Evolutionary conservation across 1,140 invertebrate genomes (phyloP).

Genomic region (Monochamus saltuarius): DNA sequence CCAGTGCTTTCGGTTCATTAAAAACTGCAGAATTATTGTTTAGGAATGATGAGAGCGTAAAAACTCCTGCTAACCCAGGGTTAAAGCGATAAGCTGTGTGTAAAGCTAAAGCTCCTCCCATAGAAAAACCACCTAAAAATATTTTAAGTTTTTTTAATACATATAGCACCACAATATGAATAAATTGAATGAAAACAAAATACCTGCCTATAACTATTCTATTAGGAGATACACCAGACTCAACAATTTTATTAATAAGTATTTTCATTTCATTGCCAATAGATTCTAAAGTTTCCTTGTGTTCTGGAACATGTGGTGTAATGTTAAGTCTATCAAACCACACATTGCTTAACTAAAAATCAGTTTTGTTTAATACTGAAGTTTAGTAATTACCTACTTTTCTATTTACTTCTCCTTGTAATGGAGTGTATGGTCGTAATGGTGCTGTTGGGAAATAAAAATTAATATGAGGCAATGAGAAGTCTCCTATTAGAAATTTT

Average conservation of each 20-base stretch:
- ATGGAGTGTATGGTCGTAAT: conserved; percentile 64
- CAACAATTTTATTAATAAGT: conserved; percentile 64
- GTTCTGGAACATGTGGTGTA: conserved; percentile 60
- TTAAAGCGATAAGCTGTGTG: conserved; percentile 66
- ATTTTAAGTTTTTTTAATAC: neutral
- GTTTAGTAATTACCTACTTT: conserved; percentile 3
- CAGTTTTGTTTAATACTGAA: neutral
- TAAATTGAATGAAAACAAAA: conserved; percentile 6
- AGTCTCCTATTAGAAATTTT: conserved; percentile 59
- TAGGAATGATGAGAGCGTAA: conserved; percentile 71
- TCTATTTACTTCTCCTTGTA: conserved; percentile 57
- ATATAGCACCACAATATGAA: neutral
- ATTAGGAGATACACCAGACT: conserved; percentile 61
- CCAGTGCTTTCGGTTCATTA: conserved; percentile 32
- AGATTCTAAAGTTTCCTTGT: conserved; percentile 58
- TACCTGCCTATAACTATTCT: conserved; percentile 65
- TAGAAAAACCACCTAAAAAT: conserved; percentile 69
- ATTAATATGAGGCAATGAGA: conserved; percentile 66
- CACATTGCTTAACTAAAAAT: conserved; percentile 59
- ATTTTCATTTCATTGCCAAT: conserved; percentile 60
- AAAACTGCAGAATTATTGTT: conserved; percentile 68
- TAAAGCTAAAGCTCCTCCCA: conserved; percentile 71
- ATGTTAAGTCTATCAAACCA: conserved; percentile 71
- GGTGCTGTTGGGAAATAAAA: conserved; percentile 73
- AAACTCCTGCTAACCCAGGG: conserved; percentile 64